Evolutionary conservation across 2,113 vertebrate genomes (phyloP).

Genomic region (Amphilophus citrinellus): DNA sequence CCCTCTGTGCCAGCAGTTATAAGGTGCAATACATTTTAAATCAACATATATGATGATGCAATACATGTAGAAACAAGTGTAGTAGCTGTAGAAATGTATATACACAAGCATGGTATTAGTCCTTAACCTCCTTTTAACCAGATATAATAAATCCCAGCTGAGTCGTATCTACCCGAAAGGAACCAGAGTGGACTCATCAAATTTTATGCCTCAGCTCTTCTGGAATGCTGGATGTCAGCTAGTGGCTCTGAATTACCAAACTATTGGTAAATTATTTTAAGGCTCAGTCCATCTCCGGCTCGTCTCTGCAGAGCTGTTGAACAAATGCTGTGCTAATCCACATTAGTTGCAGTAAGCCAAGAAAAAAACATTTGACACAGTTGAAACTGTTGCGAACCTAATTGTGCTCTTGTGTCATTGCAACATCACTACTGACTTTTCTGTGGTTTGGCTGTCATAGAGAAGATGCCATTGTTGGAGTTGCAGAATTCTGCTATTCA

Average conservation of each 20-base stretch:
- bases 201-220: constrained; percentile 99
- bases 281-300: neutral
- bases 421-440: neutral
- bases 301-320: neutral
- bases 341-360: neutral
- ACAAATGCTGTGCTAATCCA: neutral
- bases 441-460: neutral
- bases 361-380: neutral
- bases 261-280: constrained; percentile 84
- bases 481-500: neutral
- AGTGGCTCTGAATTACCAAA: constrained; percentile 98
- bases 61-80: too few relatives aligned
- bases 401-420: neutral
- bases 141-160: constrained; percentile 98
- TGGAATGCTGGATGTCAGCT: constrained; percentile 98
- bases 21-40: neutral
- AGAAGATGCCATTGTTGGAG: neutral
- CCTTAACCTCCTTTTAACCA: constrained; percentile 84
- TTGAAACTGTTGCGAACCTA: neutral
- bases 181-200: constrained; percentile 96
- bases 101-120: neutral
- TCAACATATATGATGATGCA: neutral
- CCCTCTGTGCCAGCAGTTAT: neutral
- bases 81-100: too few relatives aligned
- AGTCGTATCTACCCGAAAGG: constrained; percentile 98